Base-by-base conservation (phyloP, 2,888 invertebrate genomes). In the Agrotis segetum region DNA sequence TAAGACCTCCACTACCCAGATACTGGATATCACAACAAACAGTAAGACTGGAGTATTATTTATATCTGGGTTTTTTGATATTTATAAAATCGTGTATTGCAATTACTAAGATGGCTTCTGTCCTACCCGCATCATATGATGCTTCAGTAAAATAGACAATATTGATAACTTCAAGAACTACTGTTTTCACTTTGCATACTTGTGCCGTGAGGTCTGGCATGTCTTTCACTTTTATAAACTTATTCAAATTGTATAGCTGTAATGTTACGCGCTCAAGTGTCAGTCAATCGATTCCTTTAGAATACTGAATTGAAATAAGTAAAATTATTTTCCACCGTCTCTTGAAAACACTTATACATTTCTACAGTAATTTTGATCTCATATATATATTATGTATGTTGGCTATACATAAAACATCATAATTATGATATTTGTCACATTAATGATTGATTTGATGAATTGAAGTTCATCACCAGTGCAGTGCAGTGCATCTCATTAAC, bases 211-310 rank as follows among this genome's bases (percentile, higher is more conserved):
- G 59, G 34, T 63, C 74, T 46, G 3, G 13, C 2, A 44, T 53
- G 47, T 80, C 67, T 83, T 79, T 84, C 74, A 79, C 83, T 84
- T 83, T 84, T 84, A 74, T 68, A 74, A 68, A 71, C 66, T 58
- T 72, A 82, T 81, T 84, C 71, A 71, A 75, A 77, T 76, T 67
- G 62, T 70, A 59, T 65, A 24, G 59, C 55, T 55, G 80, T 77
- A 82, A 74, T 71, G 55, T 65, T 74, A 69, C 60, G 63, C 59
- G 21, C 71, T 70, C 58, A 81, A 82, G 67, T 79, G 70, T 67
- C 50, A 61, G 70, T 67, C 50, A 61, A 58, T 59, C 71, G 66
- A 56, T 59, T 55, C 40, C 3, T 69, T 0, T 24, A 19, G 4
- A 50, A 46, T 55, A 49, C 64, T 67, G 1, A 34, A 49, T 56